A percentile compares a stretch with the other conserved stretches of the same genome.
Evolutionary conservation across 2,797 vertebrate genomes (phyloP).

Genomic region (Psittacula derbiana): DNA sequence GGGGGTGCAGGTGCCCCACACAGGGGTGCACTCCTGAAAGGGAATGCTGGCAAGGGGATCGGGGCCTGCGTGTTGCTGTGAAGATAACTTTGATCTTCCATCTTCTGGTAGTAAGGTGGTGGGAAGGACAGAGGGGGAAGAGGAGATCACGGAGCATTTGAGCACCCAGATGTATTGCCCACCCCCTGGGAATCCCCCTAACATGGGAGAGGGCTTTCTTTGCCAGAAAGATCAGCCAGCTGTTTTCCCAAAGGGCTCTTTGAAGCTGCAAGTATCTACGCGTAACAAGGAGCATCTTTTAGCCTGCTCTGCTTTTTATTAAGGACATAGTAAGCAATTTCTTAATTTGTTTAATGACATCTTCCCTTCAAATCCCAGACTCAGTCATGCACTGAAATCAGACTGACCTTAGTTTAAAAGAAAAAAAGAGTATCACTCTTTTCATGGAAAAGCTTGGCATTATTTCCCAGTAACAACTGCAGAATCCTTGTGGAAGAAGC

Average conservation of each 20-base stretch:
- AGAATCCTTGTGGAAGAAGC: constrained; percentile 19
- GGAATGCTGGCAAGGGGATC: background rate
- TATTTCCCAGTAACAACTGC: background rate
- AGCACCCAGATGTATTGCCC: background rate
- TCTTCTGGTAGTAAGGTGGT: background rate
- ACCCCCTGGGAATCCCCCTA: constrained; percentile 2
- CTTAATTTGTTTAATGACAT: constrained; percentile 23
- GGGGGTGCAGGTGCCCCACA: background rate
- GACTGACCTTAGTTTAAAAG: background rate
- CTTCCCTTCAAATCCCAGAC: constrained; percentile 9
- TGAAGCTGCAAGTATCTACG: background rate
- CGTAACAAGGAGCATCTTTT: constrained; percentile 31
- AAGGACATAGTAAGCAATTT: background rate
- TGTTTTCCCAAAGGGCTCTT: constrained; percentile 47
- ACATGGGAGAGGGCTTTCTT: background rate
- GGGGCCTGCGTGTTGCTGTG: background rate
- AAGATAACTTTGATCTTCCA: background rate
- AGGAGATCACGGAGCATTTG: background rate
- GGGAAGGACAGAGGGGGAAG: background rate
- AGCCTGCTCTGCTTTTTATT: constrained; percentile 19
- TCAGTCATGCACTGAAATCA: background rate
- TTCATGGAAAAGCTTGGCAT: background rate
- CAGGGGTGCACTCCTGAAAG: background rate
- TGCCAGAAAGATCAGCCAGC: constrained; percentile 49
- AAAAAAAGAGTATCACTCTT: background rate